Evolutionary conservation across 2,113 vertebrate species (phyloP).

Genomic region (Tachycineta bicolor): DNA sequence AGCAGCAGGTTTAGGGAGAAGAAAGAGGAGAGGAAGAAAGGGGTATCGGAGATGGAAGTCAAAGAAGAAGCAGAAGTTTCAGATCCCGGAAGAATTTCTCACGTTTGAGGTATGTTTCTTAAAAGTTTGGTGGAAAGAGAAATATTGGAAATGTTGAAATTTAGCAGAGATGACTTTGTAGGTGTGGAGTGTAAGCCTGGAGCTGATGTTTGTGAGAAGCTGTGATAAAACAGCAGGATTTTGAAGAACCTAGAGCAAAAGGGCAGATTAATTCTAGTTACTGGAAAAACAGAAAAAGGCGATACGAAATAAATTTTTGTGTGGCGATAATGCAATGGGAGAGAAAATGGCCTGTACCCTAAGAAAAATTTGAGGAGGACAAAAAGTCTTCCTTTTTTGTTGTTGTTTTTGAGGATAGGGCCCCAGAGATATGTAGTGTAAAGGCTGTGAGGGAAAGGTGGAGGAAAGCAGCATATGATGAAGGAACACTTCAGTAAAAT

Average conservation of each 20-base stretch:
- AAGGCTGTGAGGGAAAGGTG: not conserved
- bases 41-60: rapidly evolving
- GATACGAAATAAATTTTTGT: not conserved
- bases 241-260: not conserved
- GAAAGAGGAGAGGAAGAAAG: not conserved
- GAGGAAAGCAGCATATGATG: not conserved
- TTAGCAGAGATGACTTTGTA: not conserved
- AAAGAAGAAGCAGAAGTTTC: not conserved
- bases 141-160: not conserved
- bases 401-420: not conserved
- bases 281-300: not conserved
- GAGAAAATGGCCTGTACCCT: not conserved
- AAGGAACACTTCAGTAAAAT: not conserved
- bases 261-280: not conserved
- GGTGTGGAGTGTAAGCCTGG: not conserved
- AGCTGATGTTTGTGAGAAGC: not conserved
- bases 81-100: rapidly evolving
- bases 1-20: rapidly evolving
- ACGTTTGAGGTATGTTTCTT: not conserved
- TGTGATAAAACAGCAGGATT: not conserved
- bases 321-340: not conserved
- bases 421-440: not conserved
- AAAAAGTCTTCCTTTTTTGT: not conserved
- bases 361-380: not conserved
- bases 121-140: not conserved